Percentiles rank a stretch among this genome's conserved stretches.
Conservation (phyloP, 2,888 invertebrate genomes). For the Lissonota sp. region DNA sequence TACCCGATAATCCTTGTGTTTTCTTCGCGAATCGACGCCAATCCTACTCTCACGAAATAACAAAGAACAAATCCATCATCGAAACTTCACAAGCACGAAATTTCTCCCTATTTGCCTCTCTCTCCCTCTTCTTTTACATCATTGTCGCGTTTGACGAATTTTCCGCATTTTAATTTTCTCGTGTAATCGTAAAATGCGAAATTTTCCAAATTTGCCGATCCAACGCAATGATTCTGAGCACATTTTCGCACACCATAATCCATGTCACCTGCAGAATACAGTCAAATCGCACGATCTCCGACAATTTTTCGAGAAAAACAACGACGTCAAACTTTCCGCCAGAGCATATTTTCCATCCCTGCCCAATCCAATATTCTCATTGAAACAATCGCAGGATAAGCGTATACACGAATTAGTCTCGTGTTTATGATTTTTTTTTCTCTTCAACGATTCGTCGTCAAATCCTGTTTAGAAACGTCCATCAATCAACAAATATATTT, state of each 20-base stretch:
- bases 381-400: too few relatives aligned
- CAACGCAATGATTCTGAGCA: conserved; percentile 22
- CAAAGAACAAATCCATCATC: not conserved
- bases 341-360: too few relatives aligned
- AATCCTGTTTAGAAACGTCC: too few relatives aligned
- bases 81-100: conserved; percentile 1
- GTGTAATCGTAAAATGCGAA: not conserved
- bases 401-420: too few relatives aligned
- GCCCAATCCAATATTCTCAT: too few relatives aligned
- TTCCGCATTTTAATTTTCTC: not conserved
- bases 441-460: too few relatives aligned
- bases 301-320: not conserved
- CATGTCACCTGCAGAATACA: conserved; percentile 18
- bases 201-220: not conserved
- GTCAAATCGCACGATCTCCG: not conserved
- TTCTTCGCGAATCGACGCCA: conserved; percentile 1
- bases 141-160: not conserved
- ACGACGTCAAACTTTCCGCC: too few relatives aligned
- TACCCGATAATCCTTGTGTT: not conserved
- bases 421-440: too few relatives aligned
- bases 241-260: conserved; percentile 54
- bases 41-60: not conserved
- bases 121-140: not conserved
- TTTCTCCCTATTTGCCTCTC: conserved; percentile 7
- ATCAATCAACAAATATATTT: too few relatives aligned